phyloP scores from a whole-genome alignment of 53 echinoderm and acorn worm species.

The Stichopus horrens region DNA sequence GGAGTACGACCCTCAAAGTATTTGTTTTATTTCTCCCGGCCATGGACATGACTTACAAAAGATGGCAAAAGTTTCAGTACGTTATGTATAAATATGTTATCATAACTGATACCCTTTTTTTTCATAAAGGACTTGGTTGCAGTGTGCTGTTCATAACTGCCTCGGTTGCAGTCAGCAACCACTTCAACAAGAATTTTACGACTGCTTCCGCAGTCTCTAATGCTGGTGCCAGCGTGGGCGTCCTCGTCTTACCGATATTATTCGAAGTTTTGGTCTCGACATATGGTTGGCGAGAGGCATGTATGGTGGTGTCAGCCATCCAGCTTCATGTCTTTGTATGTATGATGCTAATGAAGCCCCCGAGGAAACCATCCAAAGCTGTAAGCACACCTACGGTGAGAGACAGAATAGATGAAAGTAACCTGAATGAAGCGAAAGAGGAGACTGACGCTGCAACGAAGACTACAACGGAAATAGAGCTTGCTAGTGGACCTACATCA shows the following conservation, averaged over 20 bases:
- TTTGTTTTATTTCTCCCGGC: no score
- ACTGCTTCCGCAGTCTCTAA: conserved; percentile 59
- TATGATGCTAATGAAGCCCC: conserved; percentile 43
- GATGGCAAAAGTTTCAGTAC: no score
- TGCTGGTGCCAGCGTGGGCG: conserved; percentile 64
- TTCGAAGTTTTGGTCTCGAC: conserved; percentile 56
- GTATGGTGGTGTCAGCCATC: conserved; percentile 55
- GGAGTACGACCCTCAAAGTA: no score
- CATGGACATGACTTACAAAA: no score
- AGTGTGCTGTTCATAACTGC: conserved; percentile 59
- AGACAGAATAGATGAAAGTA: neutral
- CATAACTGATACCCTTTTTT: neutral
- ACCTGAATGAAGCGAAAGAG: neutral
- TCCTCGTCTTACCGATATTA: conserved; percentile 63
- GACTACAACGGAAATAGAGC: neutral
- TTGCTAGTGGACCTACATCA: no score
- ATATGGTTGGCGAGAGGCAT: conserved; percentile 64
- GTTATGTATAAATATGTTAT: no score
- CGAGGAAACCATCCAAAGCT: neutral
- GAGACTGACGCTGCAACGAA: neutral
- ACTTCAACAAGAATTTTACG: conserved; percentile 64
- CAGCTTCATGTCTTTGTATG: conserved; percentile 57
- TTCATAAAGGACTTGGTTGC: conserved; percentile 59
- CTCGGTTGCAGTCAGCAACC: conserved; percentile 51
- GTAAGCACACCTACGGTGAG: neutral